phyloP scores from a whole-genome alignment of 2,113 vertebrate species.

The Stegastes partitus region DNA sequence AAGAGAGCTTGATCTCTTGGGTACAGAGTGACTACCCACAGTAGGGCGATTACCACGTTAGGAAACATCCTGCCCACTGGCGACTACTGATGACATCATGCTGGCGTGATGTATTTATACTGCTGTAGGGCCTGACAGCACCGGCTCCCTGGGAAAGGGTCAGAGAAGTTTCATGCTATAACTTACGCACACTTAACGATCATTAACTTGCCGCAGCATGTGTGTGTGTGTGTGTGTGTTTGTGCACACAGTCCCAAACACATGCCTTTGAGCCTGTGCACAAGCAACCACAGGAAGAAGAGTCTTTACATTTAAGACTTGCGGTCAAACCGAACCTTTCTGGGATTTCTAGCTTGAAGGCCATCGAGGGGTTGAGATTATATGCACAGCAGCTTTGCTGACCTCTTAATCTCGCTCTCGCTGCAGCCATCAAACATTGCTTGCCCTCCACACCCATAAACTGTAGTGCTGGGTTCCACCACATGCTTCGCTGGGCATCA shows the following conservation, averaged over 20 bases:
- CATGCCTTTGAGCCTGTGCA: conserved; percentile 35
- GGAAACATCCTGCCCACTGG: conserved; percentile 80
- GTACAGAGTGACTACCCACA: conserved; percentile 75
- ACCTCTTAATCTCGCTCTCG: conserved; percentile 61
- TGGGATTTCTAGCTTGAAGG: conserved; percentile 23
- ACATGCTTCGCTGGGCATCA: conserved; percentile 63
- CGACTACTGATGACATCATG: conserved; percentile 81
- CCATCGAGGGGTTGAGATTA: conserved; percentile 32
- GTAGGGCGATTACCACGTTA: conserved; percentile 77
- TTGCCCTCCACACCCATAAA: conserved; percentile 63
- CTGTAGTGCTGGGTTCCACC: conserved; percentile 50
- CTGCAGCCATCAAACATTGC: conserved; percentile 52
- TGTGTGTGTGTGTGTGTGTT: conserved; percentile 11
- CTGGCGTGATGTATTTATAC: conserved; percentile 74
- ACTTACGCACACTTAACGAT: conserved; percentile 69
- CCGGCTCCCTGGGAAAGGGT: conserved; percentile 65
- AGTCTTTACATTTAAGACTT: conserved; percentile 68
- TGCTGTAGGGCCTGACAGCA: conserved; percentile 59
- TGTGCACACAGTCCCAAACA: background rate
- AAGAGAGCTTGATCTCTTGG: conserved; percentile 71
- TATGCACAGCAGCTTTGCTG: conserved; percentile 36
- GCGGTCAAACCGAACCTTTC: conserved; percentile 61
- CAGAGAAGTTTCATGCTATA: conserved; percentile 73
- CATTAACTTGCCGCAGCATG: conserved; percentile 61
- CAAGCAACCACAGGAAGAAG: conserved; percentile 65